Evolutionary conservation across 2,797 vertebrate species (phyloP), one percentile per base, ranked within the genome.

Genomic region (Diplodus sargus): DNA sequence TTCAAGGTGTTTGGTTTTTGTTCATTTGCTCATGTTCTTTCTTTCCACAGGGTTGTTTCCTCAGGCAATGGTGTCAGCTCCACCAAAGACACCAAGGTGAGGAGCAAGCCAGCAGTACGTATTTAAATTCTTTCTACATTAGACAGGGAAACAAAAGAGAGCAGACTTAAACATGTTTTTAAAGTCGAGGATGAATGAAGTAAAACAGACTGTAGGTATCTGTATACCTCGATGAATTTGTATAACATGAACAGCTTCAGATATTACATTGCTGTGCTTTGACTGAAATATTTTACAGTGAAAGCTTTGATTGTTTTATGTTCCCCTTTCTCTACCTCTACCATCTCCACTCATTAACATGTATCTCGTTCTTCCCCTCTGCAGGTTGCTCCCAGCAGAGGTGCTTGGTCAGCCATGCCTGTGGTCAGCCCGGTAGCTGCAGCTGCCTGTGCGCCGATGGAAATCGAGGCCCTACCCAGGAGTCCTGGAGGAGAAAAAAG

Each of bases 401-500:
- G 90, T 54, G 69, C 92, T 22, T 96, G 94, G 91, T 91, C 96
- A 6, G 74, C 85, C 30, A 25, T 94, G 3, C 95, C 96, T 70
- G 89, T 95, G 54, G 92, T 95, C 79, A 90, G 69, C 74, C 86
- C 95, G 18, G 84, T 79, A 0, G 78, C 95, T 73, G 90, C 95
- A 54, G 87, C 95, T 78, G 94, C 92, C 11, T 94, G 96, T 42
- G 88, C 94, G 78, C 93, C 96, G 0, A 92, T 98, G 87, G 96
- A 98, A 89, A 96, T 97, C 57, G 96, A 97, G 87, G 95, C 96
- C 84, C 93, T 98, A 65, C 96, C 96, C 61, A 93, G 94, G 74
- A 97, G 95, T 89, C 96, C 97, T 2, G 96, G 96, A 78, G 91
- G 87, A 22, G 96, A 97, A 84, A 97, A 95, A 86, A 96, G 96